phyloP scores from a whole-genome alignment of 1,140 invertebrate genomes.

The Megalopta genalis region DNA sequence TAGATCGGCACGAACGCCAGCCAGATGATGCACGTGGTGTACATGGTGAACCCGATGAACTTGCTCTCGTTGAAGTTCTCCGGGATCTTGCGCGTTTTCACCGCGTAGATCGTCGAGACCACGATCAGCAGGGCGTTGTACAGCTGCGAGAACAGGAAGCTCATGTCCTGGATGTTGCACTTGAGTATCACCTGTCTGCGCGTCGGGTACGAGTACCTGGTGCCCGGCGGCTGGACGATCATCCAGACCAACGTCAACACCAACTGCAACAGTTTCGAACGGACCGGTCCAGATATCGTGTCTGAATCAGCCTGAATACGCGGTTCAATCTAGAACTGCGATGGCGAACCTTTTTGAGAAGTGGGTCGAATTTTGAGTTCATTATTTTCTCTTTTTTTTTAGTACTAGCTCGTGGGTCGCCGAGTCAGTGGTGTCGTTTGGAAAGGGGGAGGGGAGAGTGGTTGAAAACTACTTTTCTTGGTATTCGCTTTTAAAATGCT shows the following conservation, averaged over 20 bases:
- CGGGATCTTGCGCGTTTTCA: slow-evolving; percentile 88
- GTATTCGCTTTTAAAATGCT: too few species aligned
- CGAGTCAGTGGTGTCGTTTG: too few species aligned
- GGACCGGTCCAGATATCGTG: too few species aligned
- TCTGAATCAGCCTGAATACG: too few species aligned
- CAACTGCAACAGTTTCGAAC: slow-evolving; percentile 54
- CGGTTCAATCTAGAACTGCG: too few species aligned
- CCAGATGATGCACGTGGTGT: slow-evolving; percentile 90
- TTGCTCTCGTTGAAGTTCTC: slow-evolving; percentile 90
- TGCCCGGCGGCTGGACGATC: slow-evolving; percentile 85
- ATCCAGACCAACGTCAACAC: slow-evolving; percentile 80
- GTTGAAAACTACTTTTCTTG: too few species aligned
- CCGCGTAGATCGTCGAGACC: slow-evolving; percentile 87
- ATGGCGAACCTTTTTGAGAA: too few species aligned
- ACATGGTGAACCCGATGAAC: slow-evolving; percentile 89
- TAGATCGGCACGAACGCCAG: slow-evolving; percentile 88
- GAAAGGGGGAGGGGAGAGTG: too few species aligned
- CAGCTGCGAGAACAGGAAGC: slow-evolving; percentile 84
- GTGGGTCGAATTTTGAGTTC: too few species aligned
- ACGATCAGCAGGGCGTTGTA: slow-evolving; percentile 89
- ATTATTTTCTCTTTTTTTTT: too few species aligned
- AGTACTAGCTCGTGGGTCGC: too few species aligned
- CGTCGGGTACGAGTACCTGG: slow-evolving; percentile 80
- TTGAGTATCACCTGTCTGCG: slow-evolving; percentile 81
- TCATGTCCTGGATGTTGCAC: slow-evolving; percentile 85